Base-by-base conservation (phyloP, 2,113 vertebrate genomes). In the Brevimyrus niger region DNA sequence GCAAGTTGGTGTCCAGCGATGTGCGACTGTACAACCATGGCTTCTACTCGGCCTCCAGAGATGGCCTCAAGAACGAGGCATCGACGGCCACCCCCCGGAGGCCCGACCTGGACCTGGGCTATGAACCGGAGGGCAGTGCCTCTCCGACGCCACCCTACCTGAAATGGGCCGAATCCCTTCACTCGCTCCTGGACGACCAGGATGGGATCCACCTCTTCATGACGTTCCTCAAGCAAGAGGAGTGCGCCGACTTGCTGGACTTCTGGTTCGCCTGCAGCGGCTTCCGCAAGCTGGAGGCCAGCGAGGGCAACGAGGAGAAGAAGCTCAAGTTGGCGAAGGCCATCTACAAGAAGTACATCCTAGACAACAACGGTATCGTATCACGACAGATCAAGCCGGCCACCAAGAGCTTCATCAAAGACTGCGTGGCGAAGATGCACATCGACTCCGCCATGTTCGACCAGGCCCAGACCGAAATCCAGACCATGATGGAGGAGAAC, bases 181-280 rank as follows among this genome's bases (percentile, higher is more conserved):
- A 99, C 94, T 99, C 98, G 35, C 94, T 99, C 89, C 93, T 99
- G 93, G 98, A 99, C 27, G 98, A 99, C 92, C 97, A 98, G 92
- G 98, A 99, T 3, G 98, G 98, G 89, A 99, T 98, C 90, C 96
- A 97, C 89, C 95, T 99, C 90, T 99, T 99, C 91, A 94, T 97
- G 93, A 97, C 96, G 92, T 99, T 99, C 93, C 96, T 99, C 91
- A 97, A 97, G 92, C 97, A 98, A 93, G 98, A 99, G 94, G 96
- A 96, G 82, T 98, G 98, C 0, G 97, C 96, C 0, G 98, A 99
- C 90, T 93, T 99, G 94, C 94, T 99, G 95, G 98, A 99, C 95
- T 99, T 99, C 94, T 99, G 98, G 98, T 99, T 99, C 50, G 98
- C 97, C 1, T 99, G 98, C 95, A 99, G 96, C 0, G 98, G 98